Evolutionary conservation across 30 jellyfish, hydroid and myxozoan genomes (phyloP).

Genomic region (Chironex yamaguchii): DNA sequence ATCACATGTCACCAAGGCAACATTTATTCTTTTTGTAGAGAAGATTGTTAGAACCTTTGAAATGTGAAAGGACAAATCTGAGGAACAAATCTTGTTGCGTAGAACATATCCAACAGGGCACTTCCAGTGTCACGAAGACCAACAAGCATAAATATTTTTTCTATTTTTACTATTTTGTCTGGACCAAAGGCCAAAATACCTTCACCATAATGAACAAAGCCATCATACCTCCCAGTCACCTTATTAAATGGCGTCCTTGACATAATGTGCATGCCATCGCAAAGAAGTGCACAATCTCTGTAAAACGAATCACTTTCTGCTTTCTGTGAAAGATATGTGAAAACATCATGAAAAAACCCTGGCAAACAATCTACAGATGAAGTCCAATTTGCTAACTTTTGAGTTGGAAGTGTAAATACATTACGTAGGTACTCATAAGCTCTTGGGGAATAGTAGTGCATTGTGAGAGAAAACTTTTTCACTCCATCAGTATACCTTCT

Average conservation of each 20-base stretch:
- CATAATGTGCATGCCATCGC: constrained; percentile 46
- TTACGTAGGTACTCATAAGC: constrained; percentile 56
- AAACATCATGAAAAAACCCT: constrained; percentile 50
- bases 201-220: constrained; percentile 25
- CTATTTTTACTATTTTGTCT: constrained; percentile 15
- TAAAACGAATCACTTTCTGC: constrained; percentile 14
- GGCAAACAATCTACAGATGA: constrained; percentile 67
- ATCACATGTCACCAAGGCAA: background rate
- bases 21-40: background rate
- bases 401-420: constrained; percentile 54
- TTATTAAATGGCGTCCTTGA: background rate
- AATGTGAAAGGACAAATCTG: background rate
- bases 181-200: background rate
- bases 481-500: constrained; percentile 41
- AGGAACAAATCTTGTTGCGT: background rate
- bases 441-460: constrained; percentile 64
- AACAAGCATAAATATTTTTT: background rate
- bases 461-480: constrained; percentile 65
- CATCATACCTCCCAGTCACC: constrained; percentile 12
- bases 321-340: background rate
- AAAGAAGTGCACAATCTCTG: constrained; percentile 23
- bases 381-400: constrained; percentile 54
- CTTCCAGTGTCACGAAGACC: background rate
- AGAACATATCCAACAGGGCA: background rate
- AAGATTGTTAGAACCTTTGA: background rate